Evolutionary conservation across 1,140 invertebrate genomes (phyloP).

Genomic region (Forficula auricularia): DNA sequence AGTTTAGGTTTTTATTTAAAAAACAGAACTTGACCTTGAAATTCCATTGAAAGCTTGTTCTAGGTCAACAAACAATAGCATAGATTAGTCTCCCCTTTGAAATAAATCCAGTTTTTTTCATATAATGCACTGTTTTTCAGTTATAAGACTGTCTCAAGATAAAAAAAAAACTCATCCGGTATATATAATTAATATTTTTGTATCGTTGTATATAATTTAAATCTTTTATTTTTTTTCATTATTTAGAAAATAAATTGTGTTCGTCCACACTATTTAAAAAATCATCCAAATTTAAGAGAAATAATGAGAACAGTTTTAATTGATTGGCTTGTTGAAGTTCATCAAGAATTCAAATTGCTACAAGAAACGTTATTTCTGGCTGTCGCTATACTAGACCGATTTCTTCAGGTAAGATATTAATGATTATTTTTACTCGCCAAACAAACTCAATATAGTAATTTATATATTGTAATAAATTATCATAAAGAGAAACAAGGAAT

Average conservation of each 20-base stretch:
- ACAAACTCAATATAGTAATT: too few species aligned
- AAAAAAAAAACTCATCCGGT: neutral
- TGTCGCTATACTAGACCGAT: constrained; percentile 76
- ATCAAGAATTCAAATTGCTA: constrained; percentile 69
- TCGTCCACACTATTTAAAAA: constrained; percentile 39
- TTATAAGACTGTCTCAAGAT: too few species aligned
- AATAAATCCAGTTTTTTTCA: neutral
- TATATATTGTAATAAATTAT: too few species aligned
- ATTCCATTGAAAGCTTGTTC: too few species aligned
- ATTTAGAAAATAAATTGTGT: constrained; percentile 37
- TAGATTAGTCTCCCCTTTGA: neutral
- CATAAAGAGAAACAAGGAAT: too few species aligned
- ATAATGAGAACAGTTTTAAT: constrained; percentile 77
- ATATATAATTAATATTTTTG: neutral
- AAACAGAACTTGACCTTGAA: too few species aligned
- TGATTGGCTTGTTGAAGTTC: constrained; percentile 90
- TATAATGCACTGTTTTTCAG: too few species aligned
- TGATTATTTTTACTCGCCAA: constrained; percentile 3
- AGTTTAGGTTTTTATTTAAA: too few species aligned
- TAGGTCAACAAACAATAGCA: neutral
- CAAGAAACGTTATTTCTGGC: constrained; percentile 83
- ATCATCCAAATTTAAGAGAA: constrained; percentile 52
- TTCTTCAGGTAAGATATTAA: constrained; percentile 51
- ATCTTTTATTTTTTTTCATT: constrained; percentile 7
- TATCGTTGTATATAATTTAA: too few species aligned